A percentile compares a stretch with the other conserved stretches of the same genome.
phyloP scores from a whole-genome alignment of 2,113 vertebrate species.

The Pluvianellus socialis region DNA sequence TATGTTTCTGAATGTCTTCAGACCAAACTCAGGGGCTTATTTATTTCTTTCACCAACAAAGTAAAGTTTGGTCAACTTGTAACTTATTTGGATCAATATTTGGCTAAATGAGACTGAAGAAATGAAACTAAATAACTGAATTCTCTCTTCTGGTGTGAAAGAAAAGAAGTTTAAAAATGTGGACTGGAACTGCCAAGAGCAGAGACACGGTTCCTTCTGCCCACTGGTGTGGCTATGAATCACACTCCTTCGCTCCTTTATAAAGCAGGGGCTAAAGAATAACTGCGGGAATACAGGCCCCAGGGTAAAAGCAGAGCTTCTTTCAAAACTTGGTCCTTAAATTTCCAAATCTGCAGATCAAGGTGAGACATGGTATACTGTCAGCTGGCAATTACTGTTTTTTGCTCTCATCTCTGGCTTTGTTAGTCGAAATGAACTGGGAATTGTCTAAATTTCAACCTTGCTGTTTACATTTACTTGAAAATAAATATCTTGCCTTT shows the following conservation, averaged over 20 bases:
- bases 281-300: background rate
- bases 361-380: background rate
- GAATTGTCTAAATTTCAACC: background rate
- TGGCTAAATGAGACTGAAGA: background rate
- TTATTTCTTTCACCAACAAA: background rate
- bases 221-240: background rate
- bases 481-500: conserved; percentile 28
- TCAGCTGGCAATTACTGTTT: background rate
- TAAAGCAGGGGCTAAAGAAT: background rate
- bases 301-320: background rate
- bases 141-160: background rate
- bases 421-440: conserved; percentile 3
- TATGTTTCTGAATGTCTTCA: background rate
- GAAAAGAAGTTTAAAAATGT: accelerated
- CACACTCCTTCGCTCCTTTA: background rate
- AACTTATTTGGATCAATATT: background rate
- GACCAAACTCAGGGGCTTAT: background rate
- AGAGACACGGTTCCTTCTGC: background rate
- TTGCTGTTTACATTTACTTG: conserved; percentile 10
- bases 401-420: background rate
- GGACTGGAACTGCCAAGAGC: background rate
- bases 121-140: background rate
- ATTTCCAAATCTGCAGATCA: background rate
- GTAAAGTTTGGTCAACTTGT: background rate
- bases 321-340: background rate